Evolutionary conservation across 2,888 invertebrate species (phyloP).

Genomic region (Lasioglossum calceatum): DNA sequence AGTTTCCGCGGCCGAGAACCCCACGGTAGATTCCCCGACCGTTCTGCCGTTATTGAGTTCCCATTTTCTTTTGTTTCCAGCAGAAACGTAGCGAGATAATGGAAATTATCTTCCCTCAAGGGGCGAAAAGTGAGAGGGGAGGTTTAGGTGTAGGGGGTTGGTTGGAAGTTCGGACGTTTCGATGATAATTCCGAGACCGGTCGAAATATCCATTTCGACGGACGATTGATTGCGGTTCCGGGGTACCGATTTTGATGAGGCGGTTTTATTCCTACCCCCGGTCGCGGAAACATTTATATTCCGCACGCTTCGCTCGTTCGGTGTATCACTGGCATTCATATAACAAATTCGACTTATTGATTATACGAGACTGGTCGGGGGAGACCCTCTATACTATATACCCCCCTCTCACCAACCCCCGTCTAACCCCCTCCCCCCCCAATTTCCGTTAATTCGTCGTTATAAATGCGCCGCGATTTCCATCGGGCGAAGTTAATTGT

Average conservation of each 20-base stretch:
- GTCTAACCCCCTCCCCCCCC: background rate
- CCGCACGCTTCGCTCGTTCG: slow-evolving; percentile 45
- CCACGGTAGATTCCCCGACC: background rate
- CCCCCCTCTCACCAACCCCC: background rate
- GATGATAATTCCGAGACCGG: slow-evolving; percentile 8
- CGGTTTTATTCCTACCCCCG: slow-evolving; percentile 41
- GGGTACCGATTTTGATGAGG: slow-evolving; percentile 40
- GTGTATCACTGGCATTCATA: slow-evolving; percentile 61
- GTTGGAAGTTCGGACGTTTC: background rate
- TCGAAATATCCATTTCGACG: slow-evolving; percentile 1
- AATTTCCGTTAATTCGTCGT: slow-evolving; percentile 60
- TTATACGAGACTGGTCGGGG: slow-evolving; percentile 34
- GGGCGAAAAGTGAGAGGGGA: background rate
- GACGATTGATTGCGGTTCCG: slow-evolving; percentile 14
- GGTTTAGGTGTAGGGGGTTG: background rate
- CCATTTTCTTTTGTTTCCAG: slow-evolving; percentile 9
- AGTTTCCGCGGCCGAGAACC: background rate
- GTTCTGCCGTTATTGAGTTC: slow-evolving; percentile 8
- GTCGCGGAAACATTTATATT: slow-evolving; percentile 54
- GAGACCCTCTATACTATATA: background rate
- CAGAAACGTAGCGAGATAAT: slow-evolving; percentile 11
- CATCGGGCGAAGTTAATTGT: slow-evolving; percentile 56
- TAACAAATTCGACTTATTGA: slow-evolving; percentile 65
- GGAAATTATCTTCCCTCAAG: background rate
- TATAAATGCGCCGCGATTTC: slow-evolving; percentile 55